A percentile compares a stretch with the other conserved stretches of the same genome.
Conservation (phyloP, 1,140 invertebrate genomes). For the Drosophila arizonae region DNA sequence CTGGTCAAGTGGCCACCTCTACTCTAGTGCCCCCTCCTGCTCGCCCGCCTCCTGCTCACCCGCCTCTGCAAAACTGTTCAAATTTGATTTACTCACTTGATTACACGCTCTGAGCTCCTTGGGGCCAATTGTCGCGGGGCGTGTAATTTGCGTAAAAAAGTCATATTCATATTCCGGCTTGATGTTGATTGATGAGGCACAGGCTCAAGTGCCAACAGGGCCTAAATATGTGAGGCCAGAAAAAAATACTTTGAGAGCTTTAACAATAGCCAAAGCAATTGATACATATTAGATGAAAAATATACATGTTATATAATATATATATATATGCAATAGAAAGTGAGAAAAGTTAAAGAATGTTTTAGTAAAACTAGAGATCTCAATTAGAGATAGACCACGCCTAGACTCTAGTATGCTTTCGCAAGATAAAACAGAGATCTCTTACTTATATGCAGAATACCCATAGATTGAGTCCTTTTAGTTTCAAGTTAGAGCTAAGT, state of each 20-base stretch:
- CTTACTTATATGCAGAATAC: too few species aligned
- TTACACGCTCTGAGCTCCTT: slow-evolving; percentile 50
- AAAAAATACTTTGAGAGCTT: background rate
- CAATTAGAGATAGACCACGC: too few species aligned
- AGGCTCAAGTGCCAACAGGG: slow-evolving; percentile 48
- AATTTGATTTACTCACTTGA: slow-evolving; percentile 81
- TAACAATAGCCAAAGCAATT: background rate
- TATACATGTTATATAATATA: too few species aligned
- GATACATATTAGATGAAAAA: background rate
- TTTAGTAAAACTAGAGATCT: too few species aligned
- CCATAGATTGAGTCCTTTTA: too few species aligned
- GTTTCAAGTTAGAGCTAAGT: too few species aligned
- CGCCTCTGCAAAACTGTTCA: slow-evolving; percentile 71
- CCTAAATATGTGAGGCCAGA: slow-evolving; percentile 29
- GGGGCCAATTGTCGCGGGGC: slow-evolving; percentile 67
- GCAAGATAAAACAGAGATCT: too few species aligned
- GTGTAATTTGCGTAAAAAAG: slow-evolving; percentile 80
- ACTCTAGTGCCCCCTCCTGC: background rate
- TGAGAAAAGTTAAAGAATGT: too few species aligned
- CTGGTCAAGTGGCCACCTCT: slow-evolving; percentile 28
- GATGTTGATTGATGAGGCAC: slow-evolving; percentile 68
- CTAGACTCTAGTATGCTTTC: too few species aligned
- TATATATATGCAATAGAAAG: too few species aligned
- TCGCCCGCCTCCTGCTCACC: background rate
- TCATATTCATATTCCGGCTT: slow-evolving; percentile 74